Percentiles rank a stretch among this genome's conserved stretches.
These are phyloP conservation scores for Pristionchus maxplancki DNA, from an alignment of 2,888 invertebrate genomes.

Conservation along the genomic window DNA sequence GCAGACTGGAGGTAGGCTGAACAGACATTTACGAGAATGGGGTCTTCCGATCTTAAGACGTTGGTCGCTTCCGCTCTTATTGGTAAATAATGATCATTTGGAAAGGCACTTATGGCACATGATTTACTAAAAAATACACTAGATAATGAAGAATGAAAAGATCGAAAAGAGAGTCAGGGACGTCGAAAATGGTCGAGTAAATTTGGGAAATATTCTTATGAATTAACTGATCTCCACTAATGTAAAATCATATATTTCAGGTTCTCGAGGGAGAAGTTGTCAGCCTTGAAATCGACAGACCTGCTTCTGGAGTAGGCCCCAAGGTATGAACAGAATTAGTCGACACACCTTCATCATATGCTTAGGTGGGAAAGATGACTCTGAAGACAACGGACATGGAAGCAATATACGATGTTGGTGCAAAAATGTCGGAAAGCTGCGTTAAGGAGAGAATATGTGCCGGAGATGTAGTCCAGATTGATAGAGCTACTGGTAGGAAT, in stretches of 20 bases:
- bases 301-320: constrained; percentile 87
- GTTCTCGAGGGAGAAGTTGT: constrained; percentile 99
- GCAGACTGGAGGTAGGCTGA: too few species aligned
- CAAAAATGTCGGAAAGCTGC: constrained; percentile 73
- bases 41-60: too few species aligned
- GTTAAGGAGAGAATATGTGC: constrained; percentile 86
- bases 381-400: constrained; percentile 99
- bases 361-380: constrained; percentile 85
- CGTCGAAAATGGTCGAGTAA: too few species aligned
- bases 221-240: neutral
- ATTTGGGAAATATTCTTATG: too few species aligned
- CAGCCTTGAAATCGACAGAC: constrained; percentile 95
- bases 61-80: too few species aligned
- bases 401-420: constrained; percentile 97
- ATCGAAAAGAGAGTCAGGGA: too few species aligned
- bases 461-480: constrained; percentile 95
- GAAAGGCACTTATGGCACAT: too few species aligned
- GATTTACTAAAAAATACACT: too few species aligned
- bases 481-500: constrained; percentile 91
- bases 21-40: too few species aligned
- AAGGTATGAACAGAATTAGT: constrained; percentile 58
- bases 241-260: constrained; percentile 80
- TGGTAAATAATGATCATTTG: too few species aligned
- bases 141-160: too few species aligned
- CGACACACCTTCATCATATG: too few species aligned